phyloP scores from a whole-genome alignment of 2,797 vertebrate genomes.

The Miichthys miiuy region DNA sequence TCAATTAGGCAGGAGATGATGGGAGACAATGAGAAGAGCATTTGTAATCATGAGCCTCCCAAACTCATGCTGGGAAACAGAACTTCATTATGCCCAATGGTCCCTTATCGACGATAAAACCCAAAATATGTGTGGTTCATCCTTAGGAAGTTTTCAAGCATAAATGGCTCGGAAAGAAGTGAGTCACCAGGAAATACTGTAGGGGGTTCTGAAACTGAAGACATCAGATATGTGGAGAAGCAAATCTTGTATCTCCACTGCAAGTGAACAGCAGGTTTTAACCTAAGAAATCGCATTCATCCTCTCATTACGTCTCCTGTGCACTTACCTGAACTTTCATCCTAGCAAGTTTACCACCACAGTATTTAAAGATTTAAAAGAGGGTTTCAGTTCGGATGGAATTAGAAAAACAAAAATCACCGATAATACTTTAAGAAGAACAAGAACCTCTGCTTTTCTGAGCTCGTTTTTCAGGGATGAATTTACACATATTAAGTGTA shows the following conservation, averaged over 20 bases:
- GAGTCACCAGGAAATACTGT: conserved; percentile 69
- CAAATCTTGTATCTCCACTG: conserved; percentile 48
- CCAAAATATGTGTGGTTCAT: conserved; percentile 67
- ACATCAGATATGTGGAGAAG: conserved; percentile 48
- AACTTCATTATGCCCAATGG: conserved; percentile 84
- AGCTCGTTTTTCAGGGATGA: conserved; percentile 53
- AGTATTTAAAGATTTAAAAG: conserved; percentile 36
- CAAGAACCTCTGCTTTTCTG: conserved; percentile 36
- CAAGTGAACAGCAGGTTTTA: conserved; percentile 51
- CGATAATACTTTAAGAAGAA: conserved; percentile 46
- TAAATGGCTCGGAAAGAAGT: conserved; percentile 73
- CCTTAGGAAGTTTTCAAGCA: conserved; percentile 71
- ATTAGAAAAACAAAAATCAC: conserved; percentile 12
- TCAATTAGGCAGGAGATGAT: conserved; percentile 84
- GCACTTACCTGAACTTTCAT: conserved; percentile 62
- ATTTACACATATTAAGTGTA: conserved; percentile 57
- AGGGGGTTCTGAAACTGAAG: conserved; percentile 67
- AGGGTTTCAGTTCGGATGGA: conserved; percentile 18
- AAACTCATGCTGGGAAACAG: conserved; percentile 80
- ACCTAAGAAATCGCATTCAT: conserved; percentile 16
- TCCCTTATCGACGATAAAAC: conserved; percentile 79
- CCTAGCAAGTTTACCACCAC: conserved; percentile 19
- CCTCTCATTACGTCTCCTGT: conserved; percentile 14
- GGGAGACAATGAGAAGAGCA: conserved; percentile 80
- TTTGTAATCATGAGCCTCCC: conserved; percentile 83